Percentiles rank a stretch among this genome's conserved stretches.
Conservation (phyloP, 2,888 invertebrate genomes). For the Chorisops tibialis region DNA sequence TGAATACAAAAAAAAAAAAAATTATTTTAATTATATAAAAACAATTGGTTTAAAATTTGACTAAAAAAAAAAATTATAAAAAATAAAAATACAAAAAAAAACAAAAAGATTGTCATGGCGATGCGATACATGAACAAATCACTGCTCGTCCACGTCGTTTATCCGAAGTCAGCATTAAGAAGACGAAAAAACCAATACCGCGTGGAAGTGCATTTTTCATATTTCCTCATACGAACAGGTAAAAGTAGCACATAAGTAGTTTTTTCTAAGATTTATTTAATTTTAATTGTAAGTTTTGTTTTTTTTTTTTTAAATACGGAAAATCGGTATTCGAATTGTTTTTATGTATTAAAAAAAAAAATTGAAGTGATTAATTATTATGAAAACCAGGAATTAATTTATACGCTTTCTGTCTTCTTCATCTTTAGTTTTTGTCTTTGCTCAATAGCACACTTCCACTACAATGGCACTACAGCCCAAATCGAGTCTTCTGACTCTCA, state of each 20-base stretch:
- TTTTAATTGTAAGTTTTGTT: not conserved
- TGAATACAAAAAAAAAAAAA: not conserved
- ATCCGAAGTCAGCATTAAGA: conserved; percentile 80
- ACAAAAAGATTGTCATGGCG: conserved; percentile 56
- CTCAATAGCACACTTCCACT: no score
- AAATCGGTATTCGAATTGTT: not conserved
- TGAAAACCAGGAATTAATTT: no score
- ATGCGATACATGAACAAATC: conserved; percentile 52
- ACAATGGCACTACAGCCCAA: no score
- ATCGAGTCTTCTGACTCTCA: no score
- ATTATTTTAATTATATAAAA: not conserved
- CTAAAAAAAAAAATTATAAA: conserved; percentile 5
- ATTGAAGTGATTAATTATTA: no score
- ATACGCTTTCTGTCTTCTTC: no score
- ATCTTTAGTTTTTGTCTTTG: no score
- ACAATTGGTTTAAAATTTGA: not conserved
- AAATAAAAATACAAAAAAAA: conserved; percentile 47
- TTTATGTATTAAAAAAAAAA: not conserved
- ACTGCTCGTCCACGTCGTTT: conserved; percentile 79
- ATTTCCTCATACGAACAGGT: conserved; percentile 91
- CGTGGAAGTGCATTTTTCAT: conserved; percentile 89
- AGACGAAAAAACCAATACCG: conserved; percentile 86
- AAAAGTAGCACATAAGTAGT: no score
- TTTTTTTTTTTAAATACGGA: not conserved
- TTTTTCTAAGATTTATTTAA: not conserved